Evolutionary conservation across 2,113 vertebrate species (phyloP).

Genomic region (Columba janthina): DNA sequence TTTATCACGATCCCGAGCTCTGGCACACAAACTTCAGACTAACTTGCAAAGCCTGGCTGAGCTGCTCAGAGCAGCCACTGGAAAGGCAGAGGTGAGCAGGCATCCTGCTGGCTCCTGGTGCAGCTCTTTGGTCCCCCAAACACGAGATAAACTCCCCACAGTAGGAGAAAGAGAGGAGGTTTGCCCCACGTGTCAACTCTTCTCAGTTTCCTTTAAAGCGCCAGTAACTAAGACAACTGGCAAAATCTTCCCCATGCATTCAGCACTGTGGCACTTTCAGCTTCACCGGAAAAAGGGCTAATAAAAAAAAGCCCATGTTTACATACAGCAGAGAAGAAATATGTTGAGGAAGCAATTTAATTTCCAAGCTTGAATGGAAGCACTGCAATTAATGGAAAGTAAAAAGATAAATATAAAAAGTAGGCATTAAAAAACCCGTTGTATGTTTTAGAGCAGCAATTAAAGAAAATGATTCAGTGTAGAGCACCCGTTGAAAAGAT

Average conservation of each 20-base stretch:
- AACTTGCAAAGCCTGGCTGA: background rate
- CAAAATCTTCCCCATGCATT: background rate
- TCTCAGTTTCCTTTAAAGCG: background rate
- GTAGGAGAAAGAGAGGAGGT: background rate
- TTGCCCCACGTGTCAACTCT: background rate
- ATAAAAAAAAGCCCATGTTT: constrained; percentile 21
- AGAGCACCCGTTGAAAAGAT: background rate
- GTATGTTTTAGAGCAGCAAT: constrained; percentile 44
- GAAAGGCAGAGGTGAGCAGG: background rate
- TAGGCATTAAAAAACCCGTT: constrained; percentile 34
- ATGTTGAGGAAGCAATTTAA: constrained; percentile 8
- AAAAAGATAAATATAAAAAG: constrained; percentile 58
- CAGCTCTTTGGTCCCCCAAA: background rate
- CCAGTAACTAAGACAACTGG: background rate
- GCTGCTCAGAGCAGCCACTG: background rate
- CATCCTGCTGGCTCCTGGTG: background rate
- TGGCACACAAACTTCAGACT: background rate
- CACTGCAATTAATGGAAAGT: constrained; percentile 44
- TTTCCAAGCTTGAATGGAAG: constrained; percentile 53
- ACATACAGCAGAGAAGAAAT: constrained; percentile 37
- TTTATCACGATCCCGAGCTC: background rate
- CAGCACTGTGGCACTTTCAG: background rate
- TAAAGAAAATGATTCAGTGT: constrained; percentile 47
- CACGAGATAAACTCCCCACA: background rate
- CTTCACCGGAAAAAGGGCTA: constrained; percentile 3